phyloP scores from a whole-genome alignment of 2,888 invertebrate species.

The Meganola albula region DNA sequence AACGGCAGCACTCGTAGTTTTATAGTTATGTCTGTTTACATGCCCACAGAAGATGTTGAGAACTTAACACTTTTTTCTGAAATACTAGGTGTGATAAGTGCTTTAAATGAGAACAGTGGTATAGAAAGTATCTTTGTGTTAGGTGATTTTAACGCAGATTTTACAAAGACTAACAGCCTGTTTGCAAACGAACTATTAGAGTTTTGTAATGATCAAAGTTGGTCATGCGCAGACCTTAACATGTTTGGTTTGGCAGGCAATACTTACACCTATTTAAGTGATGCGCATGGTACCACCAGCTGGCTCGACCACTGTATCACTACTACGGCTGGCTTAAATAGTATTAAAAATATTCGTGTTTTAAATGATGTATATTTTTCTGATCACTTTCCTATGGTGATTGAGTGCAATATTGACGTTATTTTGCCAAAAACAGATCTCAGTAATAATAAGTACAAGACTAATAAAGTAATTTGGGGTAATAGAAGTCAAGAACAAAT shows the following conservation, averaged over 20 bases:
- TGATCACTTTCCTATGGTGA: conserved; percentile 4
- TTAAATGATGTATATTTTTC: conserved; percentile 5
- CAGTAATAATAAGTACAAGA: background rate
- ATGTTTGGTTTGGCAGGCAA: background rate
- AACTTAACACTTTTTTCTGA: background rate
- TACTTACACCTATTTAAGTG: no score
- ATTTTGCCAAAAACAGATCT: conserved; percentile 2
- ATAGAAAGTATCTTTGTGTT: background rate
- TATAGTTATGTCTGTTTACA: background rate
- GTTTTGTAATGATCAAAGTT: background rate
- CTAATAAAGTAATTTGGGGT: conserved; percentile 8
- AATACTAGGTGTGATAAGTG: background rate
- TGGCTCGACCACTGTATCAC: no score
- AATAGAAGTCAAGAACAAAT: conserved; percentile 1
- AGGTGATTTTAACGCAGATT: no score
- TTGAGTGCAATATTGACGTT: conserved; percentile 1
- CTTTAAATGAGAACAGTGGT: background rate
- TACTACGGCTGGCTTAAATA: background rate
- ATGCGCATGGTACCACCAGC: no score
- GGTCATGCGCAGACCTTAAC: background rate
- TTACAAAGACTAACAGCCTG: background rate
- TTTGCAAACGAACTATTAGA: background rate
- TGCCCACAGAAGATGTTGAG: background rate
- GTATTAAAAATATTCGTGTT: conserved; percentile 1
- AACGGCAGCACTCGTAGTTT: background rate